A percentile compares a stretch with the other conserved stretches of the same genome.
phyloP scores from a whole-genome alignment of 2,797 vertebrate genomes.

The Selene dorsalis region DNA sequence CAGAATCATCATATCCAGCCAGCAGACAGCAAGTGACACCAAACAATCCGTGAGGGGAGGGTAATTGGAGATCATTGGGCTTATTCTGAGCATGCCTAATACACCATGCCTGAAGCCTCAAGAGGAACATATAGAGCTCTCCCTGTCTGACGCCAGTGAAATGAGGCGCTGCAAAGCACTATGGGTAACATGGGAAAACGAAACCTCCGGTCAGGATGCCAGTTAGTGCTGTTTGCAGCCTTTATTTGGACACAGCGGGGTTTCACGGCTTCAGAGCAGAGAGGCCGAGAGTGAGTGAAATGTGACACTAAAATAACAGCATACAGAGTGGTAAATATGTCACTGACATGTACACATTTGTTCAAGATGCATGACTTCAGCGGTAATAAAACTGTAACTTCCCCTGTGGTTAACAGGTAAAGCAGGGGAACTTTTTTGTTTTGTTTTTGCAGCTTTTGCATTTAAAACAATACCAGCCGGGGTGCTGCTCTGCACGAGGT shows the following conservation, averaged over 20 bases:
- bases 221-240: slow-evolving; percentile 54
- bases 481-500: slow-evolving; percentile 17
- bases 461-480: neutral
- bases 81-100: slow-evolving; percentile 83
- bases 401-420: neutral
- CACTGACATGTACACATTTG: slow-evolving; percentile 68
- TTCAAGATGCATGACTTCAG: slow-evolving; percentile 37
- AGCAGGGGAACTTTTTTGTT: neutral
- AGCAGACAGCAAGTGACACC: slow-evolving; percentile 81
- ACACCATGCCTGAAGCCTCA: slow-evolving; percentile 53
- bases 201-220: slow-evolving; percentile 61
- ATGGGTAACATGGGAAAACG: slow-evolving; percentile 71
- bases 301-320: slow-evolving; percentile 60
- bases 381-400: slow-evolving; percentile 32
- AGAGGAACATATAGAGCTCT: slow-evolving; percentile 52
- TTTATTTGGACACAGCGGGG: slow-evolving; percentile 83
- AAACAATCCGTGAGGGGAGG: slow-evolving; percentile 81
- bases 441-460: neutral
- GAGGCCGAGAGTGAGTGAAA: slow-evolving; percentile 38
- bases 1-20: slow-evolving; percentile 80
- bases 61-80: slow-evolving; percentile 83
- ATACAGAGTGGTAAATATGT: slow-evolving; percentile 64
- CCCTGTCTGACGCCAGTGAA: slow-evolving; percentile 39
- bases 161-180: slow-evolving; percentile 57
- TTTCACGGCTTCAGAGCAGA: slow-evolving; percentile 11